Percentiles rank a stretch among this genome's conserved stretches.
These are phyloP conservation scores for Spatulosminthurus flaviceps DNA, from an alignment of 2,888 invertebrate species.

Conservation along the genomic window DNA sequence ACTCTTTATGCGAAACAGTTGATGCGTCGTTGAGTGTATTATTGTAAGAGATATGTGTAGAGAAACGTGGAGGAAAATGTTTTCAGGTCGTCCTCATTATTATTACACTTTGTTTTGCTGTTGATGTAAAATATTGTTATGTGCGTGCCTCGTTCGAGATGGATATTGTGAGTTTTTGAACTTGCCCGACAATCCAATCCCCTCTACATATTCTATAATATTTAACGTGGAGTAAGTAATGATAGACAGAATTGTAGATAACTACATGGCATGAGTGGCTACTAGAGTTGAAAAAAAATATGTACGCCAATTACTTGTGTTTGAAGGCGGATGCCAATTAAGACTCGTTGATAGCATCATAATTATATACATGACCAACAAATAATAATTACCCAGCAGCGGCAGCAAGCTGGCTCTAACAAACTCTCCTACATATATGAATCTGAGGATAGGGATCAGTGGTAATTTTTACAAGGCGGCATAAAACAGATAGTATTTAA, in stretches of 20 bases:
- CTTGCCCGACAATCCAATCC: not conserved
- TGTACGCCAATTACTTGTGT: constrained; percentile 1
- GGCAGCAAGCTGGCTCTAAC: too few relatives aligned
- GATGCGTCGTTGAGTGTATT: not conserved
- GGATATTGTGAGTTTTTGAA: not conserved
- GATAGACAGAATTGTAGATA: not conserved
- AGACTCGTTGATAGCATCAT: constrained; percentile 14
- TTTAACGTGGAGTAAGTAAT: not conserved
- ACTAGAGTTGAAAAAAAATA: not conserved
- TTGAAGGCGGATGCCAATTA: constrained; percentile 7
- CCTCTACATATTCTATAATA: not conserved
- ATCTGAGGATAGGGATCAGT: not conserved
- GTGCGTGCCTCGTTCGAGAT: not conserved
- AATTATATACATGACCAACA: constrained; percentile 14
- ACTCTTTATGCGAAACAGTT: constrained; percentile 38
- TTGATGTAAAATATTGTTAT: not conserved
- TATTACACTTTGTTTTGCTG: not conserved
- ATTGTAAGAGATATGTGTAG: too few relatives aligned
- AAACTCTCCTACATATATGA: not conserved
- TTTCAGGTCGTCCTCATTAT: constrained; percentile 7
- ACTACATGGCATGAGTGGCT: not conserved
- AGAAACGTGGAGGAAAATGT: constrained; percentile 12
- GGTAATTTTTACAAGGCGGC: constrained; percentile 3
- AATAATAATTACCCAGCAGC: constrained; percentile 10
- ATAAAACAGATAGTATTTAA: not conserved